These are phyloP conservation scores for Caenorhabditis panamensis DNA, from an alignment of 2,888 invertebrate species.

Conservation along the genomic window DNA sequence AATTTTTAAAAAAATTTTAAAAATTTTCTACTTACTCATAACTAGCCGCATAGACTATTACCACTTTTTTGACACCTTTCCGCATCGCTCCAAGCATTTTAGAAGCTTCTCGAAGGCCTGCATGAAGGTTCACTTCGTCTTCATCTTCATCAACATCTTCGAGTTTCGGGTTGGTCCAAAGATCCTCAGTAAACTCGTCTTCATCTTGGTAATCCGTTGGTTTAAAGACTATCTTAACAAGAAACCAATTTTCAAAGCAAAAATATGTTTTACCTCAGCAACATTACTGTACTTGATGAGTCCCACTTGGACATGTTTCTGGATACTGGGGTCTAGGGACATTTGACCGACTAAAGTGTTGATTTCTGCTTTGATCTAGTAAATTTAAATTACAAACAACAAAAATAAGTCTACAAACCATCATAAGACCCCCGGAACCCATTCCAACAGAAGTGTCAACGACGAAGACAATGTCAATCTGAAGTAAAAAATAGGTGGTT, in stretches of 20 bases:
- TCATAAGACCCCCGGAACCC: slow-evolving; percentile 49
- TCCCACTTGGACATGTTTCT: slow-evolving; percentile 57
- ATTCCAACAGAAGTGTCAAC: slow-evolving; percentile 52
- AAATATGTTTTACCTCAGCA: slow-evolving; percentile 33
- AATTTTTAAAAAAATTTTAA: slow-evolving; percentile 33
- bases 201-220: slow-evolving; percentile 50
- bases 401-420: too few species aligned
- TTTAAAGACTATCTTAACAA: slow-evolving; percentile 50
- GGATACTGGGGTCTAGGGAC: slow-evolving; percentile 38
- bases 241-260: too few species aligned
- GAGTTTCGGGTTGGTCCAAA: slow-evolving; percentile 42
- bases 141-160: slow-evolving; percentile 28
- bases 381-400: neutral
- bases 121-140: slow-evolving; percentile 47
- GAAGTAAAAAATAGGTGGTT: neutral
- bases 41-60: slow-evolving; percentile 56
- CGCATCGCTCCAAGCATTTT: slow-evolving; percentile 51
- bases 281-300: slow-evolving; percentile 54
- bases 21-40: slow-evolving; percentile 41
- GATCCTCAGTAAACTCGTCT: slow-evolving; percentile 54
- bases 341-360: slow-evolving; percentile 56
- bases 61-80: slow-evolving; percentile 45
- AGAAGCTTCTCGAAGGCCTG: slow-evolving; percentile 40
- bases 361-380: slow-evolving; percentile 49
- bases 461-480: slow-evolving; percentile 60